Base-by-base conservation (phyloP, 2,888 invertebrate species). In the Dasysyrphus tricinctus region DNA sequence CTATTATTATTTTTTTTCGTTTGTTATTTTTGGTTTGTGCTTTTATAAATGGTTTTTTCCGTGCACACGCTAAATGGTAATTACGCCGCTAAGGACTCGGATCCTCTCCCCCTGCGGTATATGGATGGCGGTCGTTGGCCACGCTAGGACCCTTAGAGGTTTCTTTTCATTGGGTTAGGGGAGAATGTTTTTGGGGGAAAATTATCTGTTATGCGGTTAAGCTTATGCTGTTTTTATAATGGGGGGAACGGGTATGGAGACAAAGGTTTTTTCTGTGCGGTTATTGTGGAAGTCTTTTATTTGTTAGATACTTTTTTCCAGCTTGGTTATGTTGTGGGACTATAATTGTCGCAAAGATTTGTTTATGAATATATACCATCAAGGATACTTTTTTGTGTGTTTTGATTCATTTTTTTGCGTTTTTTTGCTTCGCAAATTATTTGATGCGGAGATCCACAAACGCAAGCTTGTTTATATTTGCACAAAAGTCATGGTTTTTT, bases 31-130 rank as follows among this genome's bases (percentile, higher is more conserved):
- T 69, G 54, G 69, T 69, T 61, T 16, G 34, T 56, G 65, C 44
- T 85, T 80, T 74, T 73, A 51, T 67, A 69, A 77, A 75, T 80
- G 76, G 37, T 37, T 80, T 80, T 79, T 78, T 75, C 24, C 72
- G 67, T 82, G 79, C 82, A 82, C 86, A 87, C 82, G 86, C 86
- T 81, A 82, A 87, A 87, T 82, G 86, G 82, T 82, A 82, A 87
- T 87, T 87, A 87, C 72, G 75, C 56, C 82, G 79, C 82, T 81
- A 87, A 81, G 81, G 70, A 86, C 85, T 74, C 44, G 59, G 42
- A 78, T 74, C 63, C 85, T 67, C 39, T 19, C 51, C 56, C n/a
- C 14, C 11, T 34, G 14, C 39, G 14, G 37, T 39, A 7, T 19
- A 44, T 44, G 63, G 16, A 24, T 67, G 16, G 12, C 56, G 67